Percentiles rank a stretch among this genome's conserved stretches.
These are phyloP conservation scores for Nemurella pictetii DNA, from an alignment of 2,888 invertebrate species.

Conservation along the genomic window DNA sequence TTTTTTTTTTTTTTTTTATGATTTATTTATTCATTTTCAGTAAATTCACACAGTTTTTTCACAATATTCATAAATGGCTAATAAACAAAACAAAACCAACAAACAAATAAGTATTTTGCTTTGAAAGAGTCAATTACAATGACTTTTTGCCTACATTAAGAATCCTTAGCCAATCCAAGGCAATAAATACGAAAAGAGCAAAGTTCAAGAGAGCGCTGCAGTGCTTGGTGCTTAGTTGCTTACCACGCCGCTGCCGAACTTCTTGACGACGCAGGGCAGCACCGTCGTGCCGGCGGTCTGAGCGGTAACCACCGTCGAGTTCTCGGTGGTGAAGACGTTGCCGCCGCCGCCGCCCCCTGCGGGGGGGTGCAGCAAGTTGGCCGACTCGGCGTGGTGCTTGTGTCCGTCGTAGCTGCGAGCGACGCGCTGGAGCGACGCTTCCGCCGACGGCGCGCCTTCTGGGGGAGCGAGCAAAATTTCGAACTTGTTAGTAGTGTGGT, in stretches of 20 bases:
- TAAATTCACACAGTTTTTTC: no score
- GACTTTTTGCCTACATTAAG: no score
- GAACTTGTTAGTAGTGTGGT: not conserved
- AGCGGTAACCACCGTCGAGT: constrained; percentile 57
- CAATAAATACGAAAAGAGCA: no score
- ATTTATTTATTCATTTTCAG: no score
- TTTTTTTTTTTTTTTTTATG: no score
- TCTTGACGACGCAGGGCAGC: constrained; percentile 57
- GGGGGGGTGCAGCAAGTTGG: constrained; percentile 45
- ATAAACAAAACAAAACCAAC: no score
- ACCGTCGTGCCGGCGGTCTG: constrained; percentile 58
- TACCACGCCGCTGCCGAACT: constrained; percentile 58
- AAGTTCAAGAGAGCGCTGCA: no score
- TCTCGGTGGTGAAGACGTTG: constrained; percentile 55
- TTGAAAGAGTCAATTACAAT: no score
- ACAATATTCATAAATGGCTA: no score
- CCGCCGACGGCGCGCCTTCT: not conserved
- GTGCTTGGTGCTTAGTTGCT: no score
- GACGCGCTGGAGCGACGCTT: not conserved
- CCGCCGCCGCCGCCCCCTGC: constrained; percentile 46
- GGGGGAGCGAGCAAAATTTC: not conserved
- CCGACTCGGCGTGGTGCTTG: constrained; percentile 35
- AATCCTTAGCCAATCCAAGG: no score
- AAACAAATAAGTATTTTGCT: no score
- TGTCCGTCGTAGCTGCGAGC: constrained; percentile 19